These are phyloP conservation scores for Drosophila robusta DNA, from an alignment of 2,888 invertebrate species.

Conservation along the genomic window DNA sequence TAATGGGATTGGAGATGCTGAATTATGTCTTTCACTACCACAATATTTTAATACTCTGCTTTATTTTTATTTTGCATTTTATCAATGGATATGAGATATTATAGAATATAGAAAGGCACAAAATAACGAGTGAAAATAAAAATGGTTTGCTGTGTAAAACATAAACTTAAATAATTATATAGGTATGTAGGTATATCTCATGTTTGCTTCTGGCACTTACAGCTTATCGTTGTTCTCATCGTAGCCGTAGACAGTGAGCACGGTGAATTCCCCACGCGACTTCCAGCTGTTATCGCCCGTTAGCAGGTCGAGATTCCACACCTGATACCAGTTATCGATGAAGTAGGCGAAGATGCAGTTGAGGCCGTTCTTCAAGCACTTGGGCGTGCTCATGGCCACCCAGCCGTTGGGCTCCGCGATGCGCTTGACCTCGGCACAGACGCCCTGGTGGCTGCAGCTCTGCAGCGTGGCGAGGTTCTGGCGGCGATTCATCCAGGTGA, in stretches of 20 bases:
- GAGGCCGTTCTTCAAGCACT: constrained; percentile 67
- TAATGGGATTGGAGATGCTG: too few species aligned
- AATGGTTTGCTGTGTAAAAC: too few species aligned
- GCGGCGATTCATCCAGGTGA: constrained; percentile 93
- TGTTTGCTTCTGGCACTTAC: constrained; percentile 84
- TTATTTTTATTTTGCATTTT: too few species aligned
- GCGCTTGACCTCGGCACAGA: constrained; percentile 84
- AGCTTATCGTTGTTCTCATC: constrained; percentile 87
- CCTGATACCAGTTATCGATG: constrained; percentile 85
- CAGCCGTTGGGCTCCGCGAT: constrained; percentile 89
- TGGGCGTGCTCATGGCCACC: constrained; percentile 88
- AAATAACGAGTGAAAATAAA: too few species aligned
- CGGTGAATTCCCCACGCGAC: constrained; percentile 86
- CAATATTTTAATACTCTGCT: too few species aligned
- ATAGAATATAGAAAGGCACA: too few species aligned
- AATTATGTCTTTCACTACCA: too few species aligned
- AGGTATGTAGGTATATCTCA: not conserved
- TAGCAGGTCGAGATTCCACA: constrained; percentile 82
- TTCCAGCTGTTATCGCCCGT: constrained; percentile 80
- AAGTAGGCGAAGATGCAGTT: constrained; percentile 83
- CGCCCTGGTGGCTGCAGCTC: constrained; percentile 69
- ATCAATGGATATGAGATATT: too few species aligned
- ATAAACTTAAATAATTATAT: too few species aligned
- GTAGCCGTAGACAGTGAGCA: constrained; percentile 88
- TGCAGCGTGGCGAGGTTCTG: constrained; percentile 88